A percentile compares a stretch with the other conserved stretches of the same genome.
These are phyloP conservation scores for Phania funesta DNA, from an alignment of 2,888 invertebrate species.

Conservation along the genomic window DNA sequence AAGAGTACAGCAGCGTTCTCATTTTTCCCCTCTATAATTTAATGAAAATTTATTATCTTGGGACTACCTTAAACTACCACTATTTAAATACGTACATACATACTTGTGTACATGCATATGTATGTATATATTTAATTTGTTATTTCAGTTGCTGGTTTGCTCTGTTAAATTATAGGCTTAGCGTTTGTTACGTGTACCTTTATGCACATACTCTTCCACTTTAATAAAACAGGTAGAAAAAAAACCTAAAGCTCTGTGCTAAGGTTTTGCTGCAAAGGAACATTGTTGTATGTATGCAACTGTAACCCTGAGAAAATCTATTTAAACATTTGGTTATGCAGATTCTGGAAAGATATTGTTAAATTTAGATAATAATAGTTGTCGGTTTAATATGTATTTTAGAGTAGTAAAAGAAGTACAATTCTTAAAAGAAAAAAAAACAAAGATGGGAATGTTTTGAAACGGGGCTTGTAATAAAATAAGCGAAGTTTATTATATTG, in stretches of 20 bases:
- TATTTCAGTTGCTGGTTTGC: background rate
- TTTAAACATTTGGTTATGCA: background rate
- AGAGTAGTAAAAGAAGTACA: too few relatives aligned
- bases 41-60: conserved; percentile 39
- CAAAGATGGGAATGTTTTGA: too few relatives aligned
- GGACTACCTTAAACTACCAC: conserved; percentile 44
- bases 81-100: conserved; percentile 1
- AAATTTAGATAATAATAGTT: background rate
- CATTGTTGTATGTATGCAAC: background rate
- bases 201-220: conserved; percentile 6
- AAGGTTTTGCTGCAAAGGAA: background rate
- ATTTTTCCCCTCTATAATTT: conserved; percentile 15
- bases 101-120: too few relatives aligned
- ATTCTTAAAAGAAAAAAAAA: too few relatives aligned
- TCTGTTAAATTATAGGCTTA: conserved; percentile 39
- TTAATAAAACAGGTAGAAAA: conserved; percentile 19
- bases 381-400: too few relatives aligned
- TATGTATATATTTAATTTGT: background rate
- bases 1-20: conserved; percentile 21
- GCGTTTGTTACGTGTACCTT: conserved; percentile 1
- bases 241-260: background rate
- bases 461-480: too few relatives aligned
- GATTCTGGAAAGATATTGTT: background rate
- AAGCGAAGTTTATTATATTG: too few relatives aligned
- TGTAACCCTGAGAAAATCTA: conserved; percentile 8